Conservation (phyloP, 2,797 vertebrate species). For the Pipistrellus kuhlii region DNA sequence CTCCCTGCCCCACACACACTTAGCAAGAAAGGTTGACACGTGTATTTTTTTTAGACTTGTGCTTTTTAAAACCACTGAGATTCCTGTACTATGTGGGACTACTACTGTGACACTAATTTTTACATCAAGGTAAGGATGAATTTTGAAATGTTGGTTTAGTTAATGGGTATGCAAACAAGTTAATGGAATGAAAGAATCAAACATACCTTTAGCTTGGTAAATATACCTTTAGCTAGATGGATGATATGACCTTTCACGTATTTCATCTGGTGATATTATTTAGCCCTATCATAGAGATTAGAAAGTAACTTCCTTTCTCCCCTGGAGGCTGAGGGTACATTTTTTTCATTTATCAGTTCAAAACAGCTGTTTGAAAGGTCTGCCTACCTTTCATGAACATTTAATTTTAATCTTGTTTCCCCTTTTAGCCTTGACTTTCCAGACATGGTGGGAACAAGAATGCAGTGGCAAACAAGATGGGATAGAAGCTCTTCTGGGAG, state of each 20-base stretch:
- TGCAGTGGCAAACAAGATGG: not conserved
- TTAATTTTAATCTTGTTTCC: too few species aligned
- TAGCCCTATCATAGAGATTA: not conserved
- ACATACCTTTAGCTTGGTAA: not conserved
- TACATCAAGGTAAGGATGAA: not conserved
- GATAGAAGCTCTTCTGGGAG: not conserved
- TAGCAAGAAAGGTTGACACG: not conserved
- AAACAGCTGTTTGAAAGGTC: not conserved
- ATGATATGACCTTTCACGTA: not conserved
- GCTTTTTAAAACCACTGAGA: not conserved
- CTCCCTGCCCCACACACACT: not conserved
- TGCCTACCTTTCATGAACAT: too few species aligned
- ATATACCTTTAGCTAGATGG: not conserved
- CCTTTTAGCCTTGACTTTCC: too few species aligned
- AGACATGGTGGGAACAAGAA: not conserved
- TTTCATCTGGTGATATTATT: not conserved
- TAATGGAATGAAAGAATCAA: not conserved
- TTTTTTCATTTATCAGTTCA: constrained; percentile 37
- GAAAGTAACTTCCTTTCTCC: not conserved
- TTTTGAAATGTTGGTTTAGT: constrained; percentile 48
- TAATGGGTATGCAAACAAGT: not conserved
- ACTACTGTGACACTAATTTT: not conserved
- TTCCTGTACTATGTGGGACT: not conserved
- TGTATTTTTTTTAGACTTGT: not conserved
- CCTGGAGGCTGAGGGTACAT: not conserved